Conservation (phyloP, 1,140 invertebrate genomes). For the Maniola jurtina region DNA sequence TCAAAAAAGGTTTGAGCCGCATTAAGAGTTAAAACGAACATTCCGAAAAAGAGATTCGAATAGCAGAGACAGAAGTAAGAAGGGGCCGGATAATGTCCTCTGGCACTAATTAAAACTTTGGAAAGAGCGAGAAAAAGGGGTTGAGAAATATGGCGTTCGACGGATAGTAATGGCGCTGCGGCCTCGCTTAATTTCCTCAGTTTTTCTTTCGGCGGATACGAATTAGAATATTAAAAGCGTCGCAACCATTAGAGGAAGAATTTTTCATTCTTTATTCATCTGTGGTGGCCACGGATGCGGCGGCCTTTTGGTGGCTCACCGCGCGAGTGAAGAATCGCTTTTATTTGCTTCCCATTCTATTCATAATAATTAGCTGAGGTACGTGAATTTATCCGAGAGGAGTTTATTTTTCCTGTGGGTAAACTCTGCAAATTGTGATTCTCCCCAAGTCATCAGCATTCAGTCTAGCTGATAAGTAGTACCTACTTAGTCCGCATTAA, state of each 20-base stretch:
- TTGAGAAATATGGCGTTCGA: conserved; percentile 72
- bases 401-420: too few relatives aligned
- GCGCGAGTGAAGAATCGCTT: not conserved
- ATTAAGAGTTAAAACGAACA: conserved; percentile 51
- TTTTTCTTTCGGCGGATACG: conserved; percentile 57
- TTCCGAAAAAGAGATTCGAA: conserved; percentile 44
- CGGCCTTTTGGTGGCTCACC: conserved; percentile 1
- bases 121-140: conserved; percentile 68
- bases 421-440: too few relatives aligned
- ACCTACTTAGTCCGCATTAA: too few relatives aligned
- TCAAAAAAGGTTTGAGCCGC: conserved; percentile 37
- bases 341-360: conserved; percentile 2
- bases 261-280: conserved; percentile 17
- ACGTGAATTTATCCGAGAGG: not conserved
- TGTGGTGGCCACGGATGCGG: not conserved
- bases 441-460: too few relatives aligned
- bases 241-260: conserved; percentile 8
- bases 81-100: conserved; percentile 72
- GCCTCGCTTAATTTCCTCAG: conserved; percentile 60
- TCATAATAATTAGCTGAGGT: not conserved
- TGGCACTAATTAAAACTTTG: conserved; percentile 78
- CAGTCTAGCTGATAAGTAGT: too few relatives aligned
- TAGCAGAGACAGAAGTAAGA: conserved; percentile 51
- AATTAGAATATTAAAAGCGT: conserved; percentile 58
- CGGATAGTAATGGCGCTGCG: conserved; percentile 68